Base-by-base conservation (phyloP, 2,113 vertebrate species). In the Meles meles region DNA sequence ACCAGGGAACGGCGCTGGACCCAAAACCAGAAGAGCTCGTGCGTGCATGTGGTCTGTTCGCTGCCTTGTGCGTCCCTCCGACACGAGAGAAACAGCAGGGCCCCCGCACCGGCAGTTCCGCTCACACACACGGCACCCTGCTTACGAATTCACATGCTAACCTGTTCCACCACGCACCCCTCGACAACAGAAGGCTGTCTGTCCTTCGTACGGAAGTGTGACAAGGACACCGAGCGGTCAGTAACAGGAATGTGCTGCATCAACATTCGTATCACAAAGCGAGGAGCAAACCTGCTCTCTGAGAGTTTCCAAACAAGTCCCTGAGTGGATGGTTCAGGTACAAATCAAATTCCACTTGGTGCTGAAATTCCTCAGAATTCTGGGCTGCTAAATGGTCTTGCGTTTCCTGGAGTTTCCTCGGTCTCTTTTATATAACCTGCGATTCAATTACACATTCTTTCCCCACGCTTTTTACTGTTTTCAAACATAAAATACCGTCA, bases 291-390 rank as follows among this genome's bases (percentile, higher is more conserved):
- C 71, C 79, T 80, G 74, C 39, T 47, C 23, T 25, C 87, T 57
- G 4, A 49, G 31, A 72, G 17, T 93, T 92, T 79, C 69, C 89
- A 93, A 83, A 25, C 84, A 83, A 57, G 47, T 39, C 81, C 63
- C 85, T 61, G 14, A 27, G 74, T 42, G 37, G 29, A 52, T 47
- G 61, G 59, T 74, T 59, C 29, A 90, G 80, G 88, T 71, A 12
- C 37, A 94, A 82, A 77, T 72, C 69, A 61, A 39, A 90, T 79
- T 65, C 37, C 29, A 74, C 15, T 23, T 42, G 39, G 44, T 34
- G 14, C 31, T 44, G 71, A 29, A 93, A 86, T 89, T 77, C 67
- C 85, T 82, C 37, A 47, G 34, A 80, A 90, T 61, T 87, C 74
- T n/a, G 4, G 5, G 42, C 52, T 52, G 34, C 31, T 63, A 57